phyloP scores from a whole-genome alignment of 1,140 invertebrate genomes.

The Drosophila pallidifrons region DNA sequence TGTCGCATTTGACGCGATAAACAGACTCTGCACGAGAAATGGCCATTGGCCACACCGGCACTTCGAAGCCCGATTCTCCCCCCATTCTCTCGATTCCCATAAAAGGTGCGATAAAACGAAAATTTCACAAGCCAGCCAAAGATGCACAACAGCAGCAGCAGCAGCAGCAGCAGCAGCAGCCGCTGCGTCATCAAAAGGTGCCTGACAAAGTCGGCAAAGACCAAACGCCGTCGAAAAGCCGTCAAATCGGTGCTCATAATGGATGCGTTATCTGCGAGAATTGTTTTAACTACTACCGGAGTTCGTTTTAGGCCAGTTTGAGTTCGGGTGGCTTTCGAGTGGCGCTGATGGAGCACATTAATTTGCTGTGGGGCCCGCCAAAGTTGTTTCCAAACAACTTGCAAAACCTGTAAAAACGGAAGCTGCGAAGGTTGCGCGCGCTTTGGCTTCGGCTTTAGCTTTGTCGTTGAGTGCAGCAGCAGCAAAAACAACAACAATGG shows the following conservation, averaged over 20 bases:
- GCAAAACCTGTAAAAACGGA: slow-evolving; percentile 80
- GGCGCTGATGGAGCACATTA: slow-evolving; percentile 78
- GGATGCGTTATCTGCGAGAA: slow-evolving; percentile 78
- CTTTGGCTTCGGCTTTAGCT: background rate
- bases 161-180: slow-evolving; percentile 31
- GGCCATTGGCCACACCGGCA: slow-evolving; percentile 65
- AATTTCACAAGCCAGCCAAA: slow-evolving; percentile 73
- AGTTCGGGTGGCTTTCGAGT: slow-evolving; percentile 20
- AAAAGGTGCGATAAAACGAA: slow-evolving; percentile 83
- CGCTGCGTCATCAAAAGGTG: slow-evolving; percentile 53
- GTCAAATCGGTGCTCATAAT: slow-evolving; percentile 84
- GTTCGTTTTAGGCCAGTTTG: slow-evolving; percentile 67
- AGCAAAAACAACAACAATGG: background rate
- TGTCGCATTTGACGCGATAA: slow-evolving; percentile 81
- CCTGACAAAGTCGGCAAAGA: slow-evolving; percentile 61
- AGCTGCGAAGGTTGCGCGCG: slow-evolving; percentile 60
- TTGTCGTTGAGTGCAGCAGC: background rate
- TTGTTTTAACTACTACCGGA: slow-evolving; percentile 84
- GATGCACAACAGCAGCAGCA: slow-evolving; percentile 36
- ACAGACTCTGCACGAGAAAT: slow-evolving; percentile 62
- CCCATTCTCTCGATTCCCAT: slow-evolving; percentile 15
- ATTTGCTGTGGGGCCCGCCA: slow-evolving; percentile 68
- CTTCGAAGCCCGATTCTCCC: background rate
- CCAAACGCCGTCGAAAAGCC: slow-evolving; percentile 73
- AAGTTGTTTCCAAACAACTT: slow-evolving; percentile 56